phyloP scores from a whole-genome alignment of 2,888 invertebrate genomes.

The Melipona beecheii region DNA sequence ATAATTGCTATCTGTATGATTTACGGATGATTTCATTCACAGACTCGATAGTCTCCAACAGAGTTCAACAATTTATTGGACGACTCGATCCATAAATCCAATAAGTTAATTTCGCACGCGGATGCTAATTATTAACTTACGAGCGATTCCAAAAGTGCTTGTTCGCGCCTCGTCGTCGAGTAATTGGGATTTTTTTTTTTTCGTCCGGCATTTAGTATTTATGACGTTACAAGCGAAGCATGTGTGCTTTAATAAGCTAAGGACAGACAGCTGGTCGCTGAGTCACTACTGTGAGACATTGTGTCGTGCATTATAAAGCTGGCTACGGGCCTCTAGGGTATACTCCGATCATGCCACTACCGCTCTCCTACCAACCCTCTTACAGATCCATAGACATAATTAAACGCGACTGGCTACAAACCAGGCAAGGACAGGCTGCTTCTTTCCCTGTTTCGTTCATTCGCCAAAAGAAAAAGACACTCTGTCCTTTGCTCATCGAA shows the following conservation, averaged over 20 bases:
- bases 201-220: slow-evolving; percentile 68
- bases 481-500: not conserved
- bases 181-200: not conserved
- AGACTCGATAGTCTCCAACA: no score
- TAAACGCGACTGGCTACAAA: slow-evolving; percentile 59
- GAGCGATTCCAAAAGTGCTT: no score
- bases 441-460: slow-evolving; percentile 21
- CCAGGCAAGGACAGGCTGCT: slow-evolving; percentile 34
- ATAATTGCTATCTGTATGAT: no score
- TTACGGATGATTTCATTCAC: no score
- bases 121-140: no score
- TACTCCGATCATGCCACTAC: slow-evolving; percentile 45
- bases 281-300: slow-evolving; percentile 71
- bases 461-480: not conserved
- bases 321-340: slow-evolving; percentile 65
- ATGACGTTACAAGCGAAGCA: slow-evolving; percentile 69
- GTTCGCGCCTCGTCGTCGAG: no score
- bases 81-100: no score
- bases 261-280: slow-evolving; percentile 77
- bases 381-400: slow-evolving; percentile 58
- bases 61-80: no score
- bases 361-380: slow-evolving; percentile 35
- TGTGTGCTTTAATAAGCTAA: slow-evolving; percentile 75
- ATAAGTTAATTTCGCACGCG: no score
- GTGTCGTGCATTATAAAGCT: slow-evolving; percentile 66